A percentile compares a stretch with the other conserved stretches of the same genome.
Evolutionary conservation across 2,113 vertebrate genomes (phyloP).

Genomic region (Psettodes erumei): DNA sequence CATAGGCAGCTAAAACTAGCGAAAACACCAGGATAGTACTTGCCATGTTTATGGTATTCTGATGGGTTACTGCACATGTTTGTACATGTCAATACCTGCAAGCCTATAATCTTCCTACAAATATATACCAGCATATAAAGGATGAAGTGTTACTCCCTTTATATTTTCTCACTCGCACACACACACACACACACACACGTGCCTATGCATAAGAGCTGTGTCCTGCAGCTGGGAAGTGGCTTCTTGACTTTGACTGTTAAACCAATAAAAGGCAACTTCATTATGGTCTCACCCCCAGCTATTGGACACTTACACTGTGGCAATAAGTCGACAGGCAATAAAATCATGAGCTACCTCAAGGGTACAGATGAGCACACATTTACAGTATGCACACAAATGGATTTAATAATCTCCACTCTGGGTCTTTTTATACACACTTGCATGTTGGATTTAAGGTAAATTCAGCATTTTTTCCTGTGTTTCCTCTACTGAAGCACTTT

Average conservation of each 20-base stretch:
- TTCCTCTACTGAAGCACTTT: conserved; percentile 51
- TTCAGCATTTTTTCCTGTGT: conserved; percentile 51
- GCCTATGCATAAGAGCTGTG: conserved; percentile 28
- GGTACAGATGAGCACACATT: conserved; percentile 52
- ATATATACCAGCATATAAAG: conserved; percentile 12
- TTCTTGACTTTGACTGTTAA: conserved; percentile 70
- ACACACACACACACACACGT: conserved; percentile 13
- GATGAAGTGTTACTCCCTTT: conserved; percentile 3
- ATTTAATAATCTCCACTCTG: conserved; percentile 50
- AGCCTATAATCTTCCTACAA: conserved; percentile 11
- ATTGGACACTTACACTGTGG: conserved; percentile 64
- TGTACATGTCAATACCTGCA: conserved; percentile 3
- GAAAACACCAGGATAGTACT: not conserved
- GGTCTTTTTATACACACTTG: conserved; percentile 30
- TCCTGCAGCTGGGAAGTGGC: conserved; percentile 54
- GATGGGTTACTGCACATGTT: conserved; percentile 14
- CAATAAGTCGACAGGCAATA: conserved; percentile 73
- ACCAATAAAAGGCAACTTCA: conserved; percentile 77
- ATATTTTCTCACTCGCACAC: not conserved
- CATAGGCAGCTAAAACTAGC: not conserved
- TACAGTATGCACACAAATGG: conserved; percentile 36
- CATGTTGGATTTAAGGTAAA: conserved; percentile 40
- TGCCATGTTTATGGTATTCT: not conserved
- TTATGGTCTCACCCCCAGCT: conserved; percentile 69
- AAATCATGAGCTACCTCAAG: conserved; percentile 66